phyloP scores from a whole-genome alignment of 2,888 invertebrate genomes.

The Melipona beecheii region DNA sequence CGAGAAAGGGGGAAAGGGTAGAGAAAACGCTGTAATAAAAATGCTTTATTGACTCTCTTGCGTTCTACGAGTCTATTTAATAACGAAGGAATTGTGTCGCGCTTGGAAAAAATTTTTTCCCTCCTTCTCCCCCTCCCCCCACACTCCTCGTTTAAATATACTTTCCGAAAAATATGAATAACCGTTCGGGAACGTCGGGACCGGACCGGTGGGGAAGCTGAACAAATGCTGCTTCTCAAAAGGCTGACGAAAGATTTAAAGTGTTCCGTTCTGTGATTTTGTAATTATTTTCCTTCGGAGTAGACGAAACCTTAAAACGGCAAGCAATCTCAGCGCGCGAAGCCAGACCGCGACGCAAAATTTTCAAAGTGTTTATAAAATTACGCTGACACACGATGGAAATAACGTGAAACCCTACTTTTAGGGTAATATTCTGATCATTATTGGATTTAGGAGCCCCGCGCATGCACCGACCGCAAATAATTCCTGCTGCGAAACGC shows the following conservation, averaged over 20 bases:
- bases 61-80: not conserved
- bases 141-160: not conserved
- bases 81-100: slow-evolving; percentile 15
- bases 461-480: slow-evolving; percentile 64
- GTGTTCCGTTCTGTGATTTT: slow-evolving; percentile 75
- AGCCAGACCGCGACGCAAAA: slow-evolving; percentile 80
- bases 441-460: slow-evolving; percentile 78
- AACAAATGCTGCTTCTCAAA: slow-evolving; percentile 47
- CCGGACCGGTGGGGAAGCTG: slow-evolving; percentile 54
- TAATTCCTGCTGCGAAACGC: slow-evolving; percentile 44
- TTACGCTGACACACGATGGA: slow-evolving; percentile 79
- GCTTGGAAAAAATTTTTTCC: not conserved
- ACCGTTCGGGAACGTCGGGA: not conserved
- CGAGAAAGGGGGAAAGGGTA: too few species aligned
- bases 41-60: not conserved
- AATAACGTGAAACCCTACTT: slow-evolving; percentile 77
- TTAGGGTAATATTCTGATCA: slow-evolving; percentile 71
- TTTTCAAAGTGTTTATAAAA: slow-evolving; percentile 84
- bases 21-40: slow-evolving; percentile 15
- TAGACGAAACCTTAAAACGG: slow-evolving; percentile 78
- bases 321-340: slow-evolving; percentile 80
- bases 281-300: slow-evolving; percentile 80
- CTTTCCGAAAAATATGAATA: slow-evolving; percentile 6
- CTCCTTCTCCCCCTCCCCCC: too few species aligned
- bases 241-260: slow-evolving; percentile 62